These are phyloP conservation scores for Perithous albicinctus DNA, from an alignment of 2,888 invertebrate species.

Conservation along the genomic window DNA sequence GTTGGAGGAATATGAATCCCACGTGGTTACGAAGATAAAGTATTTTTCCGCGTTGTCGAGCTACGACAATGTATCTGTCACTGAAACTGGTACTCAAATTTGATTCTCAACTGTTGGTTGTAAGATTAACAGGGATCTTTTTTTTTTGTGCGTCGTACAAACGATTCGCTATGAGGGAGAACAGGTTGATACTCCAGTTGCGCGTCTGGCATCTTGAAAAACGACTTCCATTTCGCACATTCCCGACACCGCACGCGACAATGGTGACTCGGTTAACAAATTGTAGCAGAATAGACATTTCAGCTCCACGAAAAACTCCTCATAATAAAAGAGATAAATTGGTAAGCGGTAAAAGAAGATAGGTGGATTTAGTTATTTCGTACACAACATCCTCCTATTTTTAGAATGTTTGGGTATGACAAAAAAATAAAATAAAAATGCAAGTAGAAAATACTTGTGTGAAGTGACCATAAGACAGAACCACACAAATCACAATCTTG, in stretches of 20 bases:
- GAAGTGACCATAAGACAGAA: too few species aligned
- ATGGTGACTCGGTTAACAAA: conserved; percentile 17
- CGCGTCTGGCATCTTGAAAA: conserved; percentile 5
- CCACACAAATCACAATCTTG: too few species aligned
- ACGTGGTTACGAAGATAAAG: conserved; percentile 22
- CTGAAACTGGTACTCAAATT: background rate
- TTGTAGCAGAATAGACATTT: background rate
- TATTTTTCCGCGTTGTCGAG: background rate
- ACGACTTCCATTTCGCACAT: conserved; percentile 5
- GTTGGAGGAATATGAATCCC: background rate
- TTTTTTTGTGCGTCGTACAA: background rate
- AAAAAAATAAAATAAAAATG: too few species aligned
- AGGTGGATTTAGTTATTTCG: background rate
- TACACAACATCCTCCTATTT: background rate
- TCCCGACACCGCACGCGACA: background rate
- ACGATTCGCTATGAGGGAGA: conserved; percentile 8
- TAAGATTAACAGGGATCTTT: background rate
- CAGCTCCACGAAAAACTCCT: background rate
- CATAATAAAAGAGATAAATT: background rate
- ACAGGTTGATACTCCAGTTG: conserved; percentile 15
- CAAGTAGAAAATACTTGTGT: too few species aligned
- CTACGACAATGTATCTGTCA: background rate
- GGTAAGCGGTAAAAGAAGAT: background rate
- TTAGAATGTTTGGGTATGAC: too few species aligned
- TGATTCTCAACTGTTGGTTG: background rate